A percentile compares a stretch with the other conserved stretches of the same genome.
Conservation (phyloP, 1,140 invertebrate genomes). For the Drosophila azteca region DNA sequence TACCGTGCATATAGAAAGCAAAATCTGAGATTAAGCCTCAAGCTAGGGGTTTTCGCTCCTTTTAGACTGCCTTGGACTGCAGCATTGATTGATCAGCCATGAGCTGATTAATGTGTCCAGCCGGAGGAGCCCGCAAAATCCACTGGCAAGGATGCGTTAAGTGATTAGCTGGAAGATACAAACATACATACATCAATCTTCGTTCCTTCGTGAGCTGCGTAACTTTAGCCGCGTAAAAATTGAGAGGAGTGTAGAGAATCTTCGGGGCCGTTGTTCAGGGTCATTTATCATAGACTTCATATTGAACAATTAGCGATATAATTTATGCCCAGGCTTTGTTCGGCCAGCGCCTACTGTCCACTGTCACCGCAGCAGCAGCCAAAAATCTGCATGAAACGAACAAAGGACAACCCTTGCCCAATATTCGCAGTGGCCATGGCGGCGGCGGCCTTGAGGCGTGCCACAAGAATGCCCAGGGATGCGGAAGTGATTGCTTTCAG, state of each 20-base stretch:
- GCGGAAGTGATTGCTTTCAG: constrained; percentile 55
- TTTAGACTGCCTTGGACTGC: constrained; percentile 6
- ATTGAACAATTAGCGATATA: constrained; percentile 44
- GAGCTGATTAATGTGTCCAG: constrained; percentile 58
- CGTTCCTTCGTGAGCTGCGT: constrained; percentile 14
- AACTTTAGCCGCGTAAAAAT: constrained; percentile 28
- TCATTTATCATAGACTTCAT: constrained; percentile 53
- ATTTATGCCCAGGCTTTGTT: constrained; percentile 31
- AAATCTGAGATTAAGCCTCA: background rate
- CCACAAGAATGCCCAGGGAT: constrained; percentile 47
- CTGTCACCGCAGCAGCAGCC: constrained; percentile 13
- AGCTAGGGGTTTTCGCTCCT: background rate
- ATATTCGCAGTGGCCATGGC: constrained; percentile 14
- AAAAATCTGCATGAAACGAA: constrained; percentile 56
- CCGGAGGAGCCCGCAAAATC: constrained; percentile 10
- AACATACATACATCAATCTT: constrained; percentile 29
- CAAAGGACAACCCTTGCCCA: constrained; percentile 43
- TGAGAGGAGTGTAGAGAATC: constrained; percentile 3
- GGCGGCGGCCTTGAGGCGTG: constrained; percentile 10
- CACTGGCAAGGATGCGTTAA: constrained; percentile 12
- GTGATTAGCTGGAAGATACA: constrained; percentile 47
- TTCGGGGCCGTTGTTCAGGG: constrained; percentile 5
- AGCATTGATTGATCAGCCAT: constrained; percentile 59
- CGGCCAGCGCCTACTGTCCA: constrained; percentile 2
- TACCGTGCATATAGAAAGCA: background rate